These are phyloP conservation scores for Temnothorax unifasciatus DNA, from an alignment of 2,888 invertebrate species.

Conservation along the genomic window DNA sequence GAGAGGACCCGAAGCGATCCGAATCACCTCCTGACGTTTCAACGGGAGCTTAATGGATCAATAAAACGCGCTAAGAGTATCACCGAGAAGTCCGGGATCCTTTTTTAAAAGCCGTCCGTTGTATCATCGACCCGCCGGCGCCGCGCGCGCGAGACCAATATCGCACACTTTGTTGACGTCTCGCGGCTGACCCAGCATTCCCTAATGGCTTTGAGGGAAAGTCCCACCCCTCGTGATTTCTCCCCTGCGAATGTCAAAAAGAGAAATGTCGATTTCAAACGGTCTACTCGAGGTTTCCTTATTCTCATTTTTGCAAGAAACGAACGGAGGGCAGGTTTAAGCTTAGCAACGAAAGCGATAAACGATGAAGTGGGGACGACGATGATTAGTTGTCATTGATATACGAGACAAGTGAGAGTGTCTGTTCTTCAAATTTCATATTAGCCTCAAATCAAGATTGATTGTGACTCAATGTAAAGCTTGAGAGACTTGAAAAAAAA, in stretches of 20 bases:
- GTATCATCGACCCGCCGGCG: conserved; percentile 8
- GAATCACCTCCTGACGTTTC: conserved; percentile 15
- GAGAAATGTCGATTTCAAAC: conserved; percentile 44
- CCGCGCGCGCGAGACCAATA: background rate
- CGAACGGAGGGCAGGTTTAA: background rate
- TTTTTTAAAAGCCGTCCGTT: conserved; percentile 48
- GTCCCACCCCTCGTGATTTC: conserved; percentile 39
- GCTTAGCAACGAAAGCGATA: conserved; percentile 3
- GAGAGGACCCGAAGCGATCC: conserved; percentile 1
- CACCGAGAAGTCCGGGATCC: background rate
- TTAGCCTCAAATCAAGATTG: conserved; percentile 15
- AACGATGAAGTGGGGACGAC: background rate
- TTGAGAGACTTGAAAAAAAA: background rate
- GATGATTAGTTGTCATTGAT: conserved; percentile 31
- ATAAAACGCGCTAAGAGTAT: conserved; percentile 39
- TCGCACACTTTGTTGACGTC: conserved; percentile 44
- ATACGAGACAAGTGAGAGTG: background rate
- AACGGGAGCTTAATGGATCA: conserved; percentile 37
- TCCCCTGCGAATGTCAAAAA: conserved; percentile 60
- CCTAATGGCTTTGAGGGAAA: conserved; percentile 60
- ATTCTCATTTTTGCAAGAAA: background rate
- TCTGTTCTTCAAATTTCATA: conserved; percentile 8
- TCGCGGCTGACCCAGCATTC: conserved; percentile 62
- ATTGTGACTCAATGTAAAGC: background rate
- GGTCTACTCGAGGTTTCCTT: background rate